Base-by-base conservation (phyloP, 2,113 vertebrate genomes). In the Scomber scombrus region DNA sequence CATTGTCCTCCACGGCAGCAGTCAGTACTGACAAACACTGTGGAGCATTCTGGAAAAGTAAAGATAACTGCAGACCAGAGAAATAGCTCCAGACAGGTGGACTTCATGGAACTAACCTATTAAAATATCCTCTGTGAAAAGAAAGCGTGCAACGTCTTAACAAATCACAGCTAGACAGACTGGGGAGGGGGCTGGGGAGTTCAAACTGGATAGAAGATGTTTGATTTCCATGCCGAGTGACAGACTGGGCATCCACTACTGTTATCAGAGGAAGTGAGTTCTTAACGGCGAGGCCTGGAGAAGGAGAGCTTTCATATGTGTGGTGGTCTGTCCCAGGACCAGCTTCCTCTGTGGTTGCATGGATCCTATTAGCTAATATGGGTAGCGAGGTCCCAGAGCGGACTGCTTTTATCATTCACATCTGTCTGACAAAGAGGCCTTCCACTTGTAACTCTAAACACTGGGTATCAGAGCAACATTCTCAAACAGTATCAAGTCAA, bases 341-440 rank as follows among this genome's bases (percentile, higher is more conserved):
- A 45, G 75, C 87, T 91, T 92, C 89, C 91, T 87, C 71, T 89
- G 89, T 9, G 84, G 79, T 69, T 73, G 71, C 76, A 90, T 85
- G 81, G 81, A 81, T 85, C 73, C 57, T 58, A 87, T 91, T 90
- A 90, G 67, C 54, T 69, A 49, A 78, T 78, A 80, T 21, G 43
- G 56, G 75, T 6, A 51, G 9, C 2, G 63, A 74, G 62, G 63
- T 74, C 79, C 75, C 76, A 72, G 34, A 80, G 60, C 40, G 60
- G 76, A 16, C 77, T 13, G 56, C 60, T 75, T 80, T 89, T 88
- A 89, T 92, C 84, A 71, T 78, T 85, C 55, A 88, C 89, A 89
- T 90, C 82, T 89, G 89, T 31, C 62, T 74, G 71, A 85, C 26
- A 34, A 67, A 65, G 0, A 74, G 49, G 78, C 45, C 66, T 85